A percentile compares a stretch with the other conserved stretches of the same genome.
phyloP scores from a whole-genome alignment of 2,797 vertebrate species.

The Lycodopsis pacificus region DNA sequence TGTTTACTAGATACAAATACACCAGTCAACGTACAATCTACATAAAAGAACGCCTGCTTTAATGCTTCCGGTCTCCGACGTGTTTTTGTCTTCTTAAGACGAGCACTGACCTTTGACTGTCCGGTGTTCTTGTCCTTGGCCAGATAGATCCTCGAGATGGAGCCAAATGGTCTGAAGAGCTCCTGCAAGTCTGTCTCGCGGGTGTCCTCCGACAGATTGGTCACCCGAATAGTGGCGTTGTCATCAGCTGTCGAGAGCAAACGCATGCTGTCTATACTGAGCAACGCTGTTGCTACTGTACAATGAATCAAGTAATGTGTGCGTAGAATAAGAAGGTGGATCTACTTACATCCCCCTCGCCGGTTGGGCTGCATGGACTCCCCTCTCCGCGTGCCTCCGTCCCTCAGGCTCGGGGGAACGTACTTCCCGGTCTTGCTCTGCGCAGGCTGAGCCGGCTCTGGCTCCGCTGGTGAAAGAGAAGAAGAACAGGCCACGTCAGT shows the following conservation, averaged over 20 bases:
- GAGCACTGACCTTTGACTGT: conserved; percentile 91
- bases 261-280: not conserved
- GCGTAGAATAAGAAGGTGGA: too few relatives aligned
- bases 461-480: conserved; percentile 78
- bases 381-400: conserved; percentile 91
- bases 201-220: conserved; percentile 97
- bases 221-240: conserved; percentile 98
- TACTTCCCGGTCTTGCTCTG: conserved; percentile 96
- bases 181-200: conserved; percentile 97
- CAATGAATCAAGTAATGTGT: not conserved
- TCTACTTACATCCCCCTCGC: conserved; percentile 81
- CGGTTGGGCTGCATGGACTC: conserved; percentile 99
- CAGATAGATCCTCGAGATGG: conserved; percentile 97
- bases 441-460: conserved; percentile 90
- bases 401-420: conserved; percentile 92
- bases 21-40: not conserved
- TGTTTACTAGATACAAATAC: too few relatives aligned
- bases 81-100: not conserved
- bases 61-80: not conserved
- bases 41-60: not conserved
- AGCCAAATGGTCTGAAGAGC: conserved; percentile 97
- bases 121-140: conserved; percentile 98
- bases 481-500: not conserved
- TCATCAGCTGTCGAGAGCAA: conserved; percentile 87
- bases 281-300: not conserved